Evolutionary conservation across 2,888 invertebrate genomes (phyloP).

Genomic region (Chironomus tentans): DNA sequence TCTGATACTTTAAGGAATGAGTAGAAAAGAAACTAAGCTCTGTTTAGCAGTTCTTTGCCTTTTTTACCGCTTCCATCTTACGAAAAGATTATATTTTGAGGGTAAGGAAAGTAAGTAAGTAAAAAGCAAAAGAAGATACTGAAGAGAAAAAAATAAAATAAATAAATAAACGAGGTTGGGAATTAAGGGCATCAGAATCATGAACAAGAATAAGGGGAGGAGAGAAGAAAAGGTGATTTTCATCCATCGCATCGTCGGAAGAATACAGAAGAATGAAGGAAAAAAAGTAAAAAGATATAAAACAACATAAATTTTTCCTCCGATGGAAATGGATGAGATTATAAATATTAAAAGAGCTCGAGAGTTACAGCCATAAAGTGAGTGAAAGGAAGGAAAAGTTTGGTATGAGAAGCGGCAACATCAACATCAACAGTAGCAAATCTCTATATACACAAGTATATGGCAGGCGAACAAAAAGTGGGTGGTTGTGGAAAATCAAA

Average conservation of each 20-base stretch:
- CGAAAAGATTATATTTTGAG: neutral
- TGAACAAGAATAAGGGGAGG: neutral
- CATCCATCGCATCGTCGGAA: neutral
- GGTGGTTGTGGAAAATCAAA: slow-evolving; percentile 23
- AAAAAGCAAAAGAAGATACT: neutral
- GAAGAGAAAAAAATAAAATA: slow-evolving; percentile 8
- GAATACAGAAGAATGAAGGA: neutral
- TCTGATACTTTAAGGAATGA: neutral
- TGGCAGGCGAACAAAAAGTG: neutral
- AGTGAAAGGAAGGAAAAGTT: neutral
- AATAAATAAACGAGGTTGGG: slow-evolving; percentile 27
- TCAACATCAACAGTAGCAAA: neutral
- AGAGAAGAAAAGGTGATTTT: slow-evolving; percentile 12
- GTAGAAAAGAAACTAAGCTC: neutral
- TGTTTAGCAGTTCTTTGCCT: neutral
- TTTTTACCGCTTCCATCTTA: neutral
- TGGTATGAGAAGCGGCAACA: neutral
- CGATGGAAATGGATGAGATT: slow-evolving; percentile 27
- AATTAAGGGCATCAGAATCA: slow-evolving; percentile 16
- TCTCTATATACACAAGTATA: neutral
- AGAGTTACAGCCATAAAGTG: slow-evolving; percentile 1
- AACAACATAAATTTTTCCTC: slow-evolving; percentile 24
- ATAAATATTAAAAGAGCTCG: slow-evolving; percentile 25
- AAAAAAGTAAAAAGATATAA: slow-evolving; percentile 5
- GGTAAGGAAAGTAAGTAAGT: neutral